Evolutionary conservation across 2,113 vertebrate genomes (phyloP).

Genomic region (Nothoprocta pentlandii): DNA sequence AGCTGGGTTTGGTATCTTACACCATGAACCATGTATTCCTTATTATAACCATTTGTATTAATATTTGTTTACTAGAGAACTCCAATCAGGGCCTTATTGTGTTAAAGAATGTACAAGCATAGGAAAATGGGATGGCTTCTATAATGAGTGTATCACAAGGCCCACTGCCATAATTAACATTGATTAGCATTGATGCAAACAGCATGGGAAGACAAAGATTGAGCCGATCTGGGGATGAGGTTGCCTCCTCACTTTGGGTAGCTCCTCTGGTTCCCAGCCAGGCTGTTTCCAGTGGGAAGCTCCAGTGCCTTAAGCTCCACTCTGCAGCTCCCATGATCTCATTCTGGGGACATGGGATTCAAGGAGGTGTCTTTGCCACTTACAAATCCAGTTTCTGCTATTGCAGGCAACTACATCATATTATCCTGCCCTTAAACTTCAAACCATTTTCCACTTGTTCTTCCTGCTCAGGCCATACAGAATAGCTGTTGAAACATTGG

Average conservation of each 20-base stretch:
- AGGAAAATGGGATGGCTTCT: slow-evolving; percentile 58
- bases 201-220: slow-evolving; percentile 65
- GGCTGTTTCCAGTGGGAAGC: background rate
- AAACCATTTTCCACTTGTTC: background rate
- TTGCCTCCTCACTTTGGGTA: slow-evolving; percentile 13
- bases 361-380: background rate
- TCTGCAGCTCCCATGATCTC: background rate
- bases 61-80: slow-evolving; percentile 46
- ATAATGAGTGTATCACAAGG: slow-evolving; percentile 59
- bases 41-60: slow-evolving; percentile 44
- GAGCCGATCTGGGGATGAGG: slow-evolving; percentile 26
- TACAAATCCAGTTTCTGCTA: background rate
- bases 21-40: slow-evolving; percentile 17
- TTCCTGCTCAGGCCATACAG: background rate
- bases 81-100: slow-evolving; percentile 61
- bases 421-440: background rate
- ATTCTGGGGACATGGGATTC: background rate
- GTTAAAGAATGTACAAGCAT: slow-evolving; percentile 27
- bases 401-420: background rate
- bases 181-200: slow-evolving; percentile 63
- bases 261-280: slow-evolving; percentile 17
- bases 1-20: background rate
- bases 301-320: background rate
- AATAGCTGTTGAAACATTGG: background rate
- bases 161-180: slow-evolving; percentile 66